phyloP scores from a whole-genome alignment of 92 coral and sea anemone species.

The Porites divaricata region DNA sequence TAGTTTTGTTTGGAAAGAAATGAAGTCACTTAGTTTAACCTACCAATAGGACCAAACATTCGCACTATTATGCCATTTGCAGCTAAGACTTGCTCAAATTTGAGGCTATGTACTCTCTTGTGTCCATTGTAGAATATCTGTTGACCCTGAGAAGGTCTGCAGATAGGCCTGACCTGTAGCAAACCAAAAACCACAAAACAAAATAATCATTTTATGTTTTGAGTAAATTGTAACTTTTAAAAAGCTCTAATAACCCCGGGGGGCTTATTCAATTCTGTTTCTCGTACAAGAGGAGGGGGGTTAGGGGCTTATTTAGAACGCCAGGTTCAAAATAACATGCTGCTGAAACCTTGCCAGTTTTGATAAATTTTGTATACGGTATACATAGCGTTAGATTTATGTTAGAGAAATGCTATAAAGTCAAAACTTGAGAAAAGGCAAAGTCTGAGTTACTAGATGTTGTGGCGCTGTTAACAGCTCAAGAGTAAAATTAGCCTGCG shows the following conservation, averaged over 20 bases:
- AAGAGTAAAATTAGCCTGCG: too few relatives aligned
- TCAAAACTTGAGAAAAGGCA: constrained; percentile 24
- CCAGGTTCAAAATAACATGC: constrained; percentile 29
- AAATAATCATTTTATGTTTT: too few relatives aligned
- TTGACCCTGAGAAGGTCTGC: too few relatives aligned
- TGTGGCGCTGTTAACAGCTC: constrained; percentile 25
- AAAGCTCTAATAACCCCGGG: too few relatives aligned
- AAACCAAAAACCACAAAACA: too few relatives aligned
- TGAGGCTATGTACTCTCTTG: constrained; percentile 33
- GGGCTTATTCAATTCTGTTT: too few relatives aligned
- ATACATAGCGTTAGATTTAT: constrained; percentile 23
- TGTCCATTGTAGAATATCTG: neutral
- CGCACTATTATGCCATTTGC: constrained; percentile 30
- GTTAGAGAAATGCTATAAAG: constrained; percentile 27
- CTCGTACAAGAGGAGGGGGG: too few relatives aligned
- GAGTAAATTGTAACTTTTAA: too few relatives aligned
- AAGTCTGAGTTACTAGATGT: constrained; percentile 25
- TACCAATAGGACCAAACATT: neutral
- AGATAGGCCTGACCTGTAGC: too few relatives aligned
- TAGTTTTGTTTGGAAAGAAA: neutral
- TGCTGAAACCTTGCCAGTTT: constrained; percentile 24
- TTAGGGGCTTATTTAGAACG: constrained; percentile 9
- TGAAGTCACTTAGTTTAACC: neutral
- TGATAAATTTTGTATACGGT: constrained; percentile 12
- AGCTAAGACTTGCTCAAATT: constrained; percentile 32